Evolutionary conservation across 1,140 invertebrate genomes (phyloP), one percentile per base, ranked within the genome.

Genomic region (Brachionus koreanus): DNA sequence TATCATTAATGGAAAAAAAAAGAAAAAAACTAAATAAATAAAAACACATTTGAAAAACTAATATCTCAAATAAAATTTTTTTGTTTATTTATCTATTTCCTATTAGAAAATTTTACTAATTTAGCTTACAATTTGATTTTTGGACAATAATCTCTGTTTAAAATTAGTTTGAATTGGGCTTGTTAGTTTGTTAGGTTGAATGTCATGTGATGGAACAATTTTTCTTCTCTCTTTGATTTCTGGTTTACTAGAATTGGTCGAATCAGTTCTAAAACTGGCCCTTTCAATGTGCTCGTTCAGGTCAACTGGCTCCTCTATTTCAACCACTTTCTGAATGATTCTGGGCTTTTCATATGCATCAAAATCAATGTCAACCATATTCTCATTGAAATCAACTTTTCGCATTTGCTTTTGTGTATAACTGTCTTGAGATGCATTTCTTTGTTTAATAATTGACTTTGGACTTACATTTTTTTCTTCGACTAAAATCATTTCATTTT

Each of bases 91-190:
- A 65, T 37, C 13, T 12, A 35, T 57, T 57, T 19, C n/a, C n/a
- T 57, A 57, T 57, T 5, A 39, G 37, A 42, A 35, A 16, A 16
- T 2, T 69, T 69, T 39, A 69, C 35, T 69, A 65, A 65, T 65
- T 65, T 65, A 69, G 65, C 65, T 69, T 69, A 69, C 65, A 69
- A 69, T 69, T 69, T 69, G 65, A 69, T 69, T 69, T 69, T 69
- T 69, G 33, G 65, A 37, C 37, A 69, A 39, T 42, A 69, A 69
- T 39, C 37, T 69, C 19, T 69, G 65, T 69, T 69, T 69, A 39
- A 69, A 39, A 39, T 39, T 69, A 37, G 33, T 33, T 69, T 37
- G 33, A 39, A 4, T 35, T 39, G 37, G 65, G 16, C 39, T 65
- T 13, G 10, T 23, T 33, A 13, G 12, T 16, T 65, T 65, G 5